Base-by-base conservation (phyloP, 2,113 vertebrate genomes). In the Megaleporinus macrocephalus region DNA sequence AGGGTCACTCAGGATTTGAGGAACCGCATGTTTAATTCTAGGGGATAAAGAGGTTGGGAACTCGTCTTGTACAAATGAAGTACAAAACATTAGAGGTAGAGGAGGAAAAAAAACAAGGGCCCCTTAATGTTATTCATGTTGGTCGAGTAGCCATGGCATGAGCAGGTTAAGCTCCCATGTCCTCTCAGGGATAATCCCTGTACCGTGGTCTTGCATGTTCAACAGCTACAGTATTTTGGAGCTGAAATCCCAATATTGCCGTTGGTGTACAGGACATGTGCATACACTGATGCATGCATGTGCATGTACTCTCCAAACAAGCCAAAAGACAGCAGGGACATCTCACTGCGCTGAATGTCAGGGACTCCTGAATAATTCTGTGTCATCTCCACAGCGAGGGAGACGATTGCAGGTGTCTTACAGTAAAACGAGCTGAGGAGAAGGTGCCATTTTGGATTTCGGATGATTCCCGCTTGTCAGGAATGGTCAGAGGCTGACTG, bases 331-430 rank as follows among this genome's bases (percentile, higher is more conserved):
- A 82, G 41, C 36, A 57, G 69, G 77, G 86, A 81, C 4, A 33
- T 83, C 86, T 78, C 66, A 81, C 83, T 82, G 78, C 69, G 82
- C 76, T 82, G 83, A 91, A 80, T 85, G 88, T 81, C 86, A 76
- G 87, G n/a, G 22, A 76, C 80, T 88, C n/a, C 86, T 92, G 77
- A 70, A 89, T 91, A 88, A 91, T 89, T 88, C 80, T 77, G 12
- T 89, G 73, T 89, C 83, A 88, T 89, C 70, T 88, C 76, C 51
- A 13, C 36, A 87, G 83, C 62, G 85, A 87, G 80, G 27, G 51
- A 51, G 63, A 65, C 78, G 59, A 76, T 36, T 85, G 82, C 81
- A 86, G 85, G 78, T 89, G 78, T 88, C 84, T 78, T 68, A 66
- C 72, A 85, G 80, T 87, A 75, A 85, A 69, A 82, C 41, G 83